Conservation (phyloP, 2,888 invertebrate genomes). For the Campopleginae sp. region DNA sequence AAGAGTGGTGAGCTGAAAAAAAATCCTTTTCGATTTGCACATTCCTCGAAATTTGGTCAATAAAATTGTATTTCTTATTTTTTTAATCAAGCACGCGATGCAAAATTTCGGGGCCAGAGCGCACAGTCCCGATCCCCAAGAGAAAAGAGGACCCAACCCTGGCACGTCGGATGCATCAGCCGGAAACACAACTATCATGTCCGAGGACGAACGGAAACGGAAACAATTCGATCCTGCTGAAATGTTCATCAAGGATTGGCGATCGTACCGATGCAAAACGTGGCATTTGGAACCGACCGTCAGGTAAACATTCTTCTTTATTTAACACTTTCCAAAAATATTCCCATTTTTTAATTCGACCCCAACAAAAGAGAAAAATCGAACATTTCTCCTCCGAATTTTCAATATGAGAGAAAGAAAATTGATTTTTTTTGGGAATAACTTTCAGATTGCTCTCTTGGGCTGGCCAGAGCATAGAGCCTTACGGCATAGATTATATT, state of each 20-base stretch:
- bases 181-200: slow-evolving; percentile 66
- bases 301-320: slow-evolving; percentile 85
- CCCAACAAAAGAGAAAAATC: no score
- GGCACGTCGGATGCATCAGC: slow-evolving; percentile 73
- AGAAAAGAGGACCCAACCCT: slow-evolving; percentile 73
- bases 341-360: no score
- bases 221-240: slow-evolving; percentile 85
- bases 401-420: no score
- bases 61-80: slow-evolving; percentile 31
- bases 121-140: slow-evolving; percentile 83
- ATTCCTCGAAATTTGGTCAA: not conserved
- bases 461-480: slow-evolving; percentile 98
- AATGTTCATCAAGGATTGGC: slow-evolving; percentile 92
- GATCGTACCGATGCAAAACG: slow-evolving; percentile 96
- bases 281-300: slow-evolving; percentile 99
- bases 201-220: slow-evolving; percentile 83
- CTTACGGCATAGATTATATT: slow-evolving; percentile 99
- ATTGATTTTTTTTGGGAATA: not conserved
- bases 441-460: slow-evolving; percentile 89
- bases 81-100: slow-evolving; percentile 72
- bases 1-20: slow-evolving; percentile 87
- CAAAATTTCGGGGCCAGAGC: slow-evolving; percentile 80
- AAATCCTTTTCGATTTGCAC: no score
- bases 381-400: no score
- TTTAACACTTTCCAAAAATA: slow-evolving; percentile 67